Evolutionary conservation across 2,113 vertebrate genomes (phyloP), one percentile per base, ranked within the genome.

Genomic region (Fregetta grallaria): DNA sequence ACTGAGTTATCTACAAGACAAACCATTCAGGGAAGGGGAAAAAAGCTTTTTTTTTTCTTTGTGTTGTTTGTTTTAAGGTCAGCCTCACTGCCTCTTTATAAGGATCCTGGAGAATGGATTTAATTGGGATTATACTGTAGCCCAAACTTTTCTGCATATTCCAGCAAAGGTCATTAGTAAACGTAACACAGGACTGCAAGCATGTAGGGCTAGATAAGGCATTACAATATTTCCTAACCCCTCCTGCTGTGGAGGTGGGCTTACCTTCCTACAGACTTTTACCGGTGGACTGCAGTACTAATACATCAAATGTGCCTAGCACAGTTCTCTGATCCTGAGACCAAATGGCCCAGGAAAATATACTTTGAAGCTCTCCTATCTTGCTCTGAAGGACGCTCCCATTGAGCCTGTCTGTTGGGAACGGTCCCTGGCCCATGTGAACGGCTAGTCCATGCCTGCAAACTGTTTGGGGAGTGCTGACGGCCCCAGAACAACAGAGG

Each of bases 1-100:
- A 18, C 62, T 61, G 50, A 75, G 68, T 88, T 93, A 95, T 84
- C 91, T 91, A 71, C 88, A 91, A 93, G 84, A 93, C 78, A 91
- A 91, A 91, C 62, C 68, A 50, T 68, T 71, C 36, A 12, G 52
- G 52, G 23, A 88, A 83, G 61, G 21, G 38, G 53, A 34, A 55
- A 77, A 86, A 86, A 38, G 5, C 2, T n/a, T 34, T 40, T 40
- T 40, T 42, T 36, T n/a, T 15, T 8, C 16, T 58, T 14, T 58
- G 30, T 49, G 42, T 13, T 74, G 11, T 94, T 82, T 68, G 30
- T 50, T 53, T 73, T 71, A 86, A 78, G 76, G 56, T 92, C 56
- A 66, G 50, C 38, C 17, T 86, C 75, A 23, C 53, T 75, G 21
- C 3, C 4, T 78, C 15, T 77, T 80, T 53, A 25, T 44, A 72